Percentiles rank a stretch among this genome's conserved stretches.
Evolutionary conservation across 1,140 invertebrate species (phyloP).

Genomic region (Zaprionus camerounensis): DNA sequence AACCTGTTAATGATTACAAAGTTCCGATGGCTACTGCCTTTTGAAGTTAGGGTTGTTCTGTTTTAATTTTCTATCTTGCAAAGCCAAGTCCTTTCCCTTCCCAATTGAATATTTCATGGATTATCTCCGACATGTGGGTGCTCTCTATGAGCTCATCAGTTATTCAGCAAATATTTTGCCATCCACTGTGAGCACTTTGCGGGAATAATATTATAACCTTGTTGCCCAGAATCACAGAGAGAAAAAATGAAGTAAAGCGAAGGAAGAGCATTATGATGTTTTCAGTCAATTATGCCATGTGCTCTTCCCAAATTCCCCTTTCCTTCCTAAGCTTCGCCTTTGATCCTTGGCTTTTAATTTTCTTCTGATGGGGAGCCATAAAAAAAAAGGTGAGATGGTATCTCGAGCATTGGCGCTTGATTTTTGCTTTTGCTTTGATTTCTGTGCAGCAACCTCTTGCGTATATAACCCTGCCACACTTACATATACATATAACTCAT

Average conservation of each 20-base stretch:
- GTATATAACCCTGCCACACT: slow-evolving; percentile 13
- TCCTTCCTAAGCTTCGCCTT: slow-evolving; percentile 42
- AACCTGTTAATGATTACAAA: background rate
- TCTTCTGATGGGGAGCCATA: slow-evolving; percentile 14
- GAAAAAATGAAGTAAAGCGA: background rate
- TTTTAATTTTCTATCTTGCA: background rate
- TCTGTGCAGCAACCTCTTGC: slow-evolving; percentile 47
- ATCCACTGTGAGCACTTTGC: slow-evolving; percentile 39
- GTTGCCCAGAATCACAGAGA: slow-evolving; percentile 35
- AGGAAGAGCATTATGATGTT: slow-evolving; percentile 55
- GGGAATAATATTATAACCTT: slow-evolving; percentile 52
- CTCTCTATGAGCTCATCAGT: slow-evolving; percentile 9
- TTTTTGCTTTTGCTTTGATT: slow-evolving; percentile 53
- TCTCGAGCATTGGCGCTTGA: slow-evolving; percentile 38
- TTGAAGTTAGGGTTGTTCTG: background rate
- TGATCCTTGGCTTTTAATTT: slow-evolving; percentile 72
- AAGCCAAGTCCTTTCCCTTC: background rate
- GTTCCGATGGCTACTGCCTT: background rate
- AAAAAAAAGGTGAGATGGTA: slow-evolving; percentile 46
- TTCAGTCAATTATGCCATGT: slow-evolving; percentile 71
- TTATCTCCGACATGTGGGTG: background rate
- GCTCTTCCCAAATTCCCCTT: slow-evolving; percentile 18
- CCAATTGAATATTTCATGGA: background rate
- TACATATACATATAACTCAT: slow-evolving; percentile 43
- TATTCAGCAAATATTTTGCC: background rate